These are phyloP conservation scores for Auanema sp. DNA, from an alignment of 2,888 invertebrate species.

Conservation along the genomic window DNA sequence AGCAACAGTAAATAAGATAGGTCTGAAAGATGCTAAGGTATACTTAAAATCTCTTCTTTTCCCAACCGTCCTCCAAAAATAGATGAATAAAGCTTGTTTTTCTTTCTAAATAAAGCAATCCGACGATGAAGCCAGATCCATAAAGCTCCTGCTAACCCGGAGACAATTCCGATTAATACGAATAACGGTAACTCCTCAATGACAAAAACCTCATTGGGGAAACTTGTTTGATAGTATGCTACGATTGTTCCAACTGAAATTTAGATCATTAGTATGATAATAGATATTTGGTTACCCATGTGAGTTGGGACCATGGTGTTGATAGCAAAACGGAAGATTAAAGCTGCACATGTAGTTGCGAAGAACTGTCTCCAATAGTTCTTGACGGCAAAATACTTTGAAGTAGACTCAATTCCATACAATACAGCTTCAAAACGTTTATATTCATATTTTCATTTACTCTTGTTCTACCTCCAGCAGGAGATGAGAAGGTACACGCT, in stretches of 20 bases:
- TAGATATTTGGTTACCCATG: conserved; percentile 24
- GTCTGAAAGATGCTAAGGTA: conserved; percentile 28
- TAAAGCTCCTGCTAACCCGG: conserved; percentile 47
- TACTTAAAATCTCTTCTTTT: conserved; percentile 8
- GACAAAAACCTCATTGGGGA: conserved; percentile 81
- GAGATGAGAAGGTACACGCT: conserved; percentile 86
- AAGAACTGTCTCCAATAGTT: conserved; percentile 83
- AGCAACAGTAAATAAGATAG: conserved; percentile 46
- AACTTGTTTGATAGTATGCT: conserved; percentile 77
- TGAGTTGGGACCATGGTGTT: conserved; percentile 77
- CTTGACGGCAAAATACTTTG: conserved; percentile 94
- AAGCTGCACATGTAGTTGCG: conserved; percentile 50
- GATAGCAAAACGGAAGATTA: conserved; percentile 87
- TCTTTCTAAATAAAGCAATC: conserved; percentile 37
- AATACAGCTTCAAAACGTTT: conserved; percentile 66
- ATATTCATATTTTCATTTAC: no score
- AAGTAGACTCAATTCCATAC: conserved; percentile 97
- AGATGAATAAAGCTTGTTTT: conserved; percentile 36
- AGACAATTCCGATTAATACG: conserved; percentile 67
- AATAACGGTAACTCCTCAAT: conserved; percentile 92
- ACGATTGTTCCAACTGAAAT: conserved; percentile 57
- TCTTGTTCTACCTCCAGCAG: conserved; percentile 18
- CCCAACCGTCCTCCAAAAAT: conserved; percentile 43
- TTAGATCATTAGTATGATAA: not conserved
- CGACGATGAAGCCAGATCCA: conserved; percentile 47